Percentiles rank a stretch among this genome's conserved stretches.
Conservation (phyloP, 2,888 invertebrate species). For the Malthinus seriepunctatus region DNA sequence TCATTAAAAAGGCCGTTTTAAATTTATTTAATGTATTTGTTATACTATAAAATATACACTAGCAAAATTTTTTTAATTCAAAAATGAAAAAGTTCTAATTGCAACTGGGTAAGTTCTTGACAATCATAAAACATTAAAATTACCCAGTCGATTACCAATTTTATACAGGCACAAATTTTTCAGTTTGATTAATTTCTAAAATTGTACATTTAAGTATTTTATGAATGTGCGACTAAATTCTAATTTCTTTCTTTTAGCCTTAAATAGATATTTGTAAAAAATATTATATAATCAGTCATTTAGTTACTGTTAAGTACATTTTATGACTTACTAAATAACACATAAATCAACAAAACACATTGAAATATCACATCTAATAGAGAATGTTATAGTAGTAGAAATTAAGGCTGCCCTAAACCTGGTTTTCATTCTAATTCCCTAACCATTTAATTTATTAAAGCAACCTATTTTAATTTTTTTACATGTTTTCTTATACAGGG, state of each 20-base stretch:
- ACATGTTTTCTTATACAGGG: too few relatives aligned
- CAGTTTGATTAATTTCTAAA: slow-evolving; percentile 24
- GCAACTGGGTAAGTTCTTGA: neutral
- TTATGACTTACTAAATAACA: slow-evolving; percentile 19
- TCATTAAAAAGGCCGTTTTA: neutral
- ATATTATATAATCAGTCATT: slow-evolving; percentile 30
- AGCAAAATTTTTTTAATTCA: slow-evolving; percentile 15
- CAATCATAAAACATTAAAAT: slow-evolving; percentile 1
- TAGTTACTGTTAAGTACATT: slow-evolving; percentile 30
- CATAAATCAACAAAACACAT: slow-evolving; percentile 16
- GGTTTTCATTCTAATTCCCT: neutral
- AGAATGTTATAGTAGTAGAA: slow-evolving; percentile 20
- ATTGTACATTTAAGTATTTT: slow-evolving; percentile 2
- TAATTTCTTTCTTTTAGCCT: slow-evolving; percentile 18
- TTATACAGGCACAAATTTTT: slow-evolving; percentile 26
- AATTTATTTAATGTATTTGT: slow-evolving; percentile 21
- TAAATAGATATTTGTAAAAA: slow-evolving; percentile 24
- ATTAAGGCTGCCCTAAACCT: slow-evolving; percentile 16
- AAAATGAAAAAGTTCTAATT: slow-evolving; percentile 8
- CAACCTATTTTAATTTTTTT: slow-evolving; percentile 2
- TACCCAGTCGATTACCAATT: slow-evolving; percentile 6
- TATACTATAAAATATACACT: slow-evolving; percentile 26
- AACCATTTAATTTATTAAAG: neutral
- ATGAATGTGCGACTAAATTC: slow-evolving; percentile 17
- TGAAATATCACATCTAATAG: slow-evolving; percentile 28